Conservation (phyloP, 2,113 vertebrate genomes). For the Syrrhaptes paradoxus region DNA sequence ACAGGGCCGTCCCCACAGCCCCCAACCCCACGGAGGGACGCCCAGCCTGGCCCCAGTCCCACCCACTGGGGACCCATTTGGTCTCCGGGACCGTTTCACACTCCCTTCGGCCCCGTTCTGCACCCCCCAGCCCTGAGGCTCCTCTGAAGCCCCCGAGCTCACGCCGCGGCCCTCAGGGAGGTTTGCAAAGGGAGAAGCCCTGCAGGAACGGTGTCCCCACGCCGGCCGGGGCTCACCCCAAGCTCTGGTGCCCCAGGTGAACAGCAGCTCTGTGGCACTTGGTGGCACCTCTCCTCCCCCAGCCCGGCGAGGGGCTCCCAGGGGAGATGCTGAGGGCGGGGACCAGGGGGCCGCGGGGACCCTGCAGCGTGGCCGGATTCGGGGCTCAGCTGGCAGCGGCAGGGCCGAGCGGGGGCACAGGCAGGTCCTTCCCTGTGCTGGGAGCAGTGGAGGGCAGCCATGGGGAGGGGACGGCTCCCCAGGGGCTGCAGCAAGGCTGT, state of each 20-base stretch:
- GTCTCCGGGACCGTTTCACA: not conserved
- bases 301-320: accelerated
- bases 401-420: accelerated
- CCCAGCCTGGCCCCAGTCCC: not conserved
- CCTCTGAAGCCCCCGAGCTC: not conserved
- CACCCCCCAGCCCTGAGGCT: not conserved
- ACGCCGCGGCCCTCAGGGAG: not conserved
- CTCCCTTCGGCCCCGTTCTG: not conserved
- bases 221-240: not conserved
- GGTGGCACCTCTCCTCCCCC: not conserved
- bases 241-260: not conserved
- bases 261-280: accelerated
- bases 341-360: not conserved
- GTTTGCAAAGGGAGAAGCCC: not conserved
- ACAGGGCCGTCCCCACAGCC: accelerated
- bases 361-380: accelerated
- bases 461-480: not conserved
- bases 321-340: not conserved
- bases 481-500: not conserved
- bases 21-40: not conserved
- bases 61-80: not conserved
- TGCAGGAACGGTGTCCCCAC: not conserved
- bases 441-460: not conserved
- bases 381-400: accelerated
- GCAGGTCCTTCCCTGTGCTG: not conserved